A percentile compares a stretch with the other conserved stretches of the same genome.
Conservation (phyloP, 2,888 invertebrate genomes). For the Sminthurinus aureus region DNA sequence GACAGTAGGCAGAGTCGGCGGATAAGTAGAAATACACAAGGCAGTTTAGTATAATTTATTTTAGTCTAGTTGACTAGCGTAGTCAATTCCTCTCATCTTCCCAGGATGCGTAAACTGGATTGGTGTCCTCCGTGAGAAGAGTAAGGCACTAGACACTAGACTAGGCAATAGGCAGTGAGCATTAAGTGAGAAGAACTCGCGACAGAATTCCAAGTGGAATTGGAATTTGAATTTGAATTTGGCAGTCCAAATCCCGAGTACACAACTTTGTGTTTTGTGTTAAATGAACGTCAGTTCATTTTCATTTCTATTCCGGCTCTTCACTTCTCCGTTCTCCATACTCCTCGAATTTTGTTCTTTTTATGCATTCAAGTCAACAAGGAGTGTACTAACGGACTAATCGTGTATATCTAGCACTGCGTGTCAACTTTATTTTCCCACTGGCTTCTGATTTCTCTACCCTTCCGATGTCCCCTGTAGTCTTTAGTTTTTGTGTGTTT, state of each 20-base stretch:
- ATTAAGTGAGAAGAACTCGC: neutral
- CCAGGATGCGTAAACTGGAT: no score
- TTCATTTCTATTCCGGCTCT: constrained; percentile 25
- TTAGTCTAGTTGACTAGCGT: no score
- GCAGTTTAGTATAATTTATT: no score
- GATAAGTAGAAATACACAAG: no score
- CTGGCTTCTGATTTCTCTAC: neutral
- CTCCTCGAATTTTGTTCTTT: neutral
- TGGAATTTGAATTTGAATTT: no score
- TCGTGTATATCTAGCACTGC: no score
- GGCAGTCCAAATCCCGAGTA: neutral
- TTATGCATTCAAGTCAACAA: neutral
- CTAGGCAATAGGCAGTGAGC: neutral
- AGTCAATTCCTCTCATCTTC: no score
- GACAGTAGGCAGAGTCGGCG: no score
- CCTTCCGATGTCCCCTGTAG: neutral
- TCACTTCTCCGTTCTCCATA: neutral
- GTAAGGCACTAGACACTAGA: no score
- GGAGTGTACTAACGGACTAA: neutral
- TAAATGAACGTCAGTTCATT: constrained; percentile 21
- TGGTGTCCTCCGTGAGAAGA: no score
- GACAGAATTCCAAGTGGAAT: neutral
- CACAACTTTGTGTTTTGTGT: no score
- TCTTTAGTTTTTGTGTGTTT: no score
- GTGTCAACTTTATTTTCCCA: constrained; percentile 27